Evolutionary conservation across 2,797 vertebrate genomes (phyloP).

Genomic region (Poliocrania exsul): DNA sequence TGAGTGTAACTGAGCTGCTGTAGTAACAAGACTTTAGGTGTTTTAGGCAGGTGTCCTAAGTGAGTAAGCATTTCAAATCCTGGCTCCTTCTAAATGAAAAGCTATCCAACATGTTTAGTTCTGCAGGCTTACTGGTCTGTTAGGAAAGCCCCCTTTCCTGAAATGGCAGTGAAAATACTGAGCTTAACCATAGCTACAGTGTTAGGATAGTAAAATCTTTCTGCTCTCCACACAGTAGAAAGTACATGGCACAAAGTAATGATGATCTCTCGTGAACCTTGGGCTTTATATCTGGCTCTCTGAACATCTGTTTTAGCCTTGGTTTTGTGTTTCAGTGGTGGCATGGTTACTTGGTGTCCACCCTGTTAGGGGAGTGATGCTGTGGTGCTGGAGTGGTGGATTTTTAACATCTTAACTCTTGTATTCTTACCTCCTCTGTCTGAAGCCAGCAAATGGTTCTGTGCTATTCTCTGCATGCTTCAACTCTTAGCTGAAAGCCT

Average conservation of each 20-base stretch:
- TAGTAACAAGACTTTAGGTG: background rate
- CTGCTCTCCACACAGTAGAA: background rate
- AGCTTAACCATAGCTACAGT: background rate
- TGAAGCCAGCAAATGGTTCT: background rate
- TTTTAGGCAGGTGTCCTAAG: background rate
- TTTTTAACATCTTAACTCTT: background rate
- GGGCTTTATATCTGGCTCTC: background rate
- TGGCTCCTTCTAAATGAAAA: background rate
- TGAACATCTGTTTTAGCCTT: background rate
- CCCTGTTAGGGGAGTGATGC: background rate
- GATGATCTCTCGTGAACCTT: rapidly evolving
- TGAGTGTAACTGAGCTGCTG: background rate
- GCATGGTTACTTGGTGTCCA: background rate
- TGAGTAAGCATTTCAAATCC: background rate
- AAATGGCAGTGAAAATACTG: background rate
- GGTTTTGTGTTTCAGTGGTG: background rate
- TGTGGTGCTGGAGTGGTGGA: background rate
- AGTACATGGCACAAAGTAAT: background rate
- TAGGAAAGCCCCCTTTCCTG: background rate
- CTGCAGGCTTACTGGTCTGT: background rate
- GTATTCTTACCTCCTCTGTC: background rate
- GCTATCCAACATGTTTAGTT: background rate
- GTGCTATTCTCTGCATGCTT: background rate
- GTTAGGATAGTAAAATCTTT: background rate
- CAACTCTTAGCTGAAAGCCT: background rate